Conservation (phyloP, 2,113 vertebrate species). For the Neodon shergylaensis region DNA sequence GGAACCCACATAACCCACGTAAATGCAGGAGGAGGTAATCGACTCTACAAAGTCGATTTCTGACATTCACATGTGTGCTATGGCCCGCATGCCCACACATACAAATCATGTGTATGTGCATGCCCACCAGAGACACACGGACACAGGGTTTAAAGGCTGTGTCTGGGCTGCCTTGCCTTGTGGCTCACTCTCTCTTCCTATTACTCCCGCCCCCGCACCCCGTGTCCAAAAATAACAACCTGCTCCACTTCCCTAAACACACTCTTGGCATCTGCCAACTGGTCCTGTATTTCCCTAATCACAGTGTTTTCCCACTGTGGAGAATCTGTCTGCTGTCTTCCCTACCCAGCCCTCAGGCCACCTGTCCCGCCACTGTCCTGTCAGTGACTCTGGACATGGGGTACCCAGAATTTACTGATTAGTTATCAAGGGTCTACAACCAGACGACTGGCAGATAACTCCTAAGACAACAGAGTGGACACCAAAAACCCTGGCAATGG, state of each 20-base stretch:
- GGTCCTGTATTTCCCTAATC: background rate
- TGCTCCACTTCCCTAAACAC: background rate
- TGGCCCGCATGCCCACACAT: too few species aligned
- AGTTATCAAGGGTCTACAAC: background rate
- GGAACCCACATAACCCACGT: background rate
- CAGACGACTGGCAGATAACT: background rate
- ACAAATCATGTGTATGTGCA: background rate
- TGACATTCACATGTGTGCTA: background rate
- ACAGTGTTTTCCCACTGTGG: background rate
- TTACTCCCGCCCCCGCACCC: background rate
- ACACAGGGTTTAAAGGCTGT: background rate
- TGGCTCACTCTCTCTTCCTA: background rate
- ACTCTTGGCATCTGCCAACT: background rate
- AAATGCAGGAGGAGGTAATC: background rate
- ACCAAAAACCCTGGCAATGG: background rate
- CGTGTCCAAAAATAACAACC: slow-evolving; percentile 23
- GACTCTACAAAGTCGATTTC: background rate
- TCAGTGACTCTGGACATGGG: background rate
- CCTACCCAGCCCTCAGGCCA: background rate
- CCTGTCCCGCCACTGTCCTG: background rate
- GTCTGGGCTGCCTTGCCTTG: background rate
- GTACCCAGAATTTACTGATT: background rate
- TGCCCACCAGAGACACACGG: background rate
- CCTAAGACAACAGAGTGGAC: background rate
- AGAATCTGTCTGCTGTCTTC: background rate